Base-by-base conservation (phyloP, 2,113 vertebrate species). In the Bujurquina vittata region DNA sequence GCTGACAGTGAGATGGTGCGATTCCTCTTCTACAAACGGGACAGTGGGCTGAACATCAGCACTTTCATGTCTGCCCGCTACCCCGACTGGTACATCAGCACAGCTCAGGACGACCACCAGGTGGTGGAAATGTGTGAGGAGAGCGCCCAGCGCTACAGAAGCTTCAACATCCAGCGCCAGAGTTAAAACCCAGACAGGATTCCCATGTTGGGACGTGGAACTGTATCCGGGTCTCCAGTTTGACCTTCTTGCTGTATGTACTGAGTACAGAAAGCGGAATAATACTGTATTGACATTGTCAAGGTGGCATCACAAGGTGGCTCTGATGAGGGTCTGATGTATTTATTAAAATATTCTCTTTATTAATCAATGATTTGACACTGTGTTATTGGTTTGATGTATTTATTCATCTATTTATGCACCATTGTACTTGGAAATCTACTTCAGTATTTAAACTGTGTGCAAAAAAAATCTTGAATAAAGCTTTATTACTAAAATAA, bases 71-170 rank as follows among this genome's bases (percentile, higher is more conserved):
- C 95, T 2, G 94, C 89, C 2, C 52, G 7, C 23, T 90, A 20
- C 88, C 90, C 73, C 1, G 0, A 75, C 67, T 95, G 93, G 94
- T 95, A 88, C 91, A 93, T 95, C 87, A 94, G 94, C 93, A 95
- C 94, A 0, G 88, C 85, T 1, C 22, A 43, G 10, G 17, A 73
- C 0, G 74, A 94, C 61, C 80, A 87, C 75, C 49, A 14, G 78
- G 85, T 87, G 0, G 82, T 95, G 40, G 80, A 86, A 1, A 91
- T 95, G 93, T 90, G 89, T 67, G 54, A 26, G 37, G 35, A 78
- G 74, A 14, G 4, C 0, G 37, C 72, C 35, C 7, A 10, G 0
- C 87, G 90, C 77, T 26, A 86, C 84, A 55, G 10, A 1, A 69
- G 0, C 80, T 95, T 95, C 84, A 82, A 11, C 81, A 52, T 95